Conservation (phyloP, 2,113 vertebrate species). For the Hypomesus transpacificus region DNA sequence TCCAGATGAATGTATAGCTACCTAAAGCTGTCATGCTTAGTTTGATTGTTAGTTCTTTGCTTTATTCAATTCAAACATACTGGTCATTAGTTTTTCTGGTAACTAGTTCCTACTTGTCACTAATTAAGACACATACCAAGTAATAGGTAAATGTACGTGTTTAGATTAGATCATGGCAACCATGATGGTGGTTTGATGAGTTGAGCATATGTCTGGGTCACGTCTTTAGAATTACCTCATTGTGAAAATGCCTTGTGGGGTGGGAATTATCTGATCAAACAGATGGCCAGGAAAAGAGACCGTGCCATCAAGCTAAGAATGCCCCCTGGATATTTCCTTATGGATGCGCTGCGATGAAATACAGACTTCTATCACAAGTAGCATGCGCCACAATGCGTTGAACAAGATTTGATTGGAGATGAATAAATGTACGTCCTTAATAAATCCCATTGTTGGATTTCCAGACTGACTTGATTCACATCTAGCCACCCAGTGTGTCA, state of each 20-base stretch:
- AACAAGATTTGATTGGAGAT: neutral
- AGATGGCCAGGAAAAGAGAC: conserved; percentile 63
- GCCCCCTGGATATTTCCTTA: conserved; percentile 52
- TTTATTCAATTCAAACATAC: too few relatives aligned
- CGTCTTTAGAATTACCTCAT: conserved; percentile 52
- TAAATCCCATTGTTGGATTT: too few relatives aligned
- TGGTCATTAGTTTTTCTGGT: too few relatives aligned
- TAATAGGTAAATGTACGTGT: conserved; percentile 3
- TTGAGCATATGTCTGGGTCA: conserved; percentile 63
- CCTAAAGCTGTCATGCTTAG: too few relatives aligned
- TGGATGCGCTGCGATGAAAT: conserved; percentile 46
- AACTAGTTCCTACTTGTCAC: too few relatives aligned
- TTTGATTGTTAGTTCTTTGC: too few relatives aligned
- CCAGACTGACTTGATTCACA: too few relatives aligned
- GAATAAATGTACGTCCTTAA: neutral
- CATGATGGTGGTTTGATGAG: conserved; percentile 46
- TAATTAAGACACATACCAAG: neutral
- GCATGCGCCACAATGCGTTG: too few relatives aligned
- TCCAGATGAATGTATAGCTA: too few relatives aligned
- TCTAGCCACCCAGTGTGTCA: too few relatives aligned
- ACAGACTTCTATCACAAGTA: conserved; percentile 42
- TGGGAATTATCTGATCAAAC: conserved; percentile 57
- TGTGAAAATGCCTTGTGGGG: conserved; percentile 51
- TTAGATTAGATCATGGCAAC: conserved; percentile 36
- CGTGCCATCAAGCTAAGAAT: conserved; percentile 59